phyloP scores from a whole-genome alignment of 2,888 invertebrate genomes.

The Hymenopus coronatus region DNA sequence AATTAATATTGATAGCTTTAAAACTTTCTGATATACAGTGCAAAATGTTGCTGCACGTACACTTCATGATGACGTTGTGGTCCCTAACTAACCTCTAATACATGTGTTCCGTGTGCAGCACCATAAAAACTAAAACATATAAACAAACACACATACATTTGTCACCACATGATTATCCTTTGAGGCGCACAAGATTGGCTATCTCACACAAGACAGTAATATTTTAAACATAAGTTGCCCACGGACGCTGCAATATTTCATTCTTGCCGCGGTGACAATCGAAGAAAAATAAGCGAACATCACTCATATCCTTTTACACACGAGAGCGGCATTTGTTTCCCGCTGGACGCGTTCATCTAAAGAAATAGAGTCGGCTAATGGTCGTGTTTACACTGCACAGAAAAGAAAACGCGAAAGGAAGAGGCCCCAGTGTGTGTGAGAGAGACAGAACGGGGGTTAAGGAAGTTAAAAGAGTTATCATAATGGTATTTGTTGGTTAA shows the following conservation, averaged over 20 bases:
- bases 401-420: neutral
- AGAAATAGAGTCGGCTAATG: neutral
- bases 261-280: neutral
- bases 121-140: too few species aligned
- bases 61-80: too few species aligned
- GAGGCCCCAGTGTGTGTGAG: neutral
- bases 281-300: neutral
- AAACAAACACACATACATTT: neutral
- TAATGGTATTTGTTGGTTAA: constrained; percentile 33
- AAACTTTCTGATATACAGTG: too few species aligned
- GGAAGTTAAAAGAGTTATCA: constrained; percentile 33
- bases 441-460: constrained; percentile 25
- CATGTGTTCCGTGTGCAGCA: too few species aligned
- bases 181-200: neutral
- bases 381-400: neutral
- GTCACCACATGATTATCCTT: neutral
- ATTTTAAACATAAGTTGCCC: neutral
- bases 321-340: neutral
- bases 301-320: neutral
- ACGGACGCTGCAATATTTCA: neutral
- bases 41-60: too few species aligned
- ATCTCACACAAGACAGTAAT: neutral
- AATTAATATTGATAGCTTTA: too few species aligned
- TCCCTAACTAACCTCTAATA: too few species aligned
- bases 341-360: neutral